Base-by-base conservation (phyloP, 2,797 vertebrate genomes). In the Sitta carolinensis region DNA sequence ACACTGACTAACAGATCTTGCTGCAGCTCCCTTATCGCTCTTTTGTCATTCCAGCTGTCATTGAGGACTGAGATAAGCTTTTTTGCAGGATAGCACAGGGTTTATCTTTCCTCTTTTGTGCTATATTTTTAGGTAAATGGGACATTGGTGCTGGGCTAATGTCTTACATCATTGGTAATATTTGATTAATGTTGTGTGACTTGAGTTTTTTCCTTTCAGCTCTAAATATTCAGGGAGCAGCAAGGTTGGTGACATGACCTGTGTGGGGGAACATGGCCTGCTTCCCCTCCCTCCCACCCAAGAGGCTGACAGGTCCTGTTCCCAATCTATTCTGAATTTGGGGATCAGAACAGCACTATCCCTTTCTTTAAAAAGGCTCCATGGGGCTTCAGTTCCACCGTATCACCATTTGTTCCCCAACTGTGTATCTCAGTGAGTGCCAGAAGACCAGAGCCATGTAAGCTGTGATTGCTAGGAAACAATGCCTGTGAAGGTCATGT, bases 1-100 rank as follows among this genome's bases (percentile, higher is more conserved):
- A 6, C 43, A 54, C 69, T 78, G 51, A 52, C n/a, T 64, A 75
- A 80, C 43, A 87, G 78, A 94, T 89, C 84, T 73, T 68, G 18
- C 87, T 78, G 79, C 82, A 78, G 66, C 73, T 94, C 61, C 47
- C 69, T 94, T 93, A 83, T 93, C 61, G 0, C 78, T 87, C 62
- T 73, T 84, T 93, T 94, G 91, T 95, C 87, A 93, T 84, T 93
- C 73, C 67, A 84, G 45, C 79, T 89, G 87, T 86, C 84, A 76
- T 6, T 83, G 94, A 86, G 73, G 79, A 59, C 66, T 58, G 69
- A 93, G 93, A 93, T 94, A 94, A 94, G 87, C 55, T 26, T 58
- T 78, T 89, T 59, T 89, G 62, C 82, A 75, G 68, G 47, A 10
- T 25, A 64, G 79, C 48, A 76, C 3, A 2, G 85, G 83, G 74